phyloP scores from a whole-genome alignment of 2,113 vertebrate genomes.

The Danionella cerebrum region DNA sequence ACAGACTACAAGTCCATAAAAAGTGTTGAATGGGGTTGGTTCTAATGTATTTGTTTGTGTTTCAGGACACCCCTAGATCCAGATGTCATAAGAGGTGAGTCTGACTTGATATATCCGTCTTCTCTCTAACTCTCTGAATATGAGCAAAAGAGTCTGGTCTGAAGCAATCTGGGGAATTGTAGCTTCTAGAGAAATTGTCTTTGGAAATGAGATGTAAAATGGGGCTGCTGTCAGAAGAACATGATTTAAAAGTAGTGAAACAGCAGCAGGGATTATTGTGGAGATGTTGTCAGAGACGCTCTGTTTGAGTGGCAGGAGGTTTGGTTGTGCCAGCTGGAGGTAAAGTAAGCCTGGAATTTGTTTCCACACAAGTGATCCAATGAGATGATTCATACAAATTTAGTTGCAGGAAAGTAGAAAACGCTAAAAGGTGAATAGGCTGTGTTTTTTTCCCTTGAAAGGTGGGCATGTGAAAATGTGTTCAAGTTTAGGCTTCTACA shows the following conservation, averaged over 20 bases:
- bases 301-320: constrained; percentile 34
- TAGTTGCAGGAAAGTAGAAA: not conserved
- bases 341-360: constrained; percentile 21
- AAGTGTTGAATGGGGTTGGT: too few relatives aligned
- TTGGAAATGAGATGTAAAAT: too few relatives aligned
- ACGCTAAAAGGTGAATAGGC: too few relatives aligned
- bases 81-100: constrained; percentile 85
- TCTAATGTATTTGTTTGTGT: constrained; percentile 33
- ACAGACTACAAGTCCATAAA: too few relatives aligned
- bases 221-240: not conserved
- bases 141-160: too few relatives aligned
- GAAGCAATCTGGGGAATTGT: too few relatives aligned
- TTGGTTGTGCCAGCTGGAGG: constrained; percentile 25
- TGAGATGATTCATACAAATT: not conserved
- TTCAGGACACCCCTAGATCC: constrained; percentile 78
- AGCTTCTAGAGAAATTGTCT: too few relatives aligned
- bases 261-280: constrained; percentile 1
- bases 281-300: not conserved
- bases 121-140: not conserved
- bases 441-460: too few relatives aligned
- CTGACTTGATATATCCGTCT: not conserved
- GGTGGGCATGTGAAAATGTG: too few relatives aligned
- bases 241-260: constrained; percentile 2
- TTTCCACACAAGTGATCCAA: not conserved
- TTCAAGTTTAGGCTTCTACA: too few relatives aligned